Base-by-base conservation (phyloP, 2,888 invertebrate species). In the Octonoba sinensis region DNA sequence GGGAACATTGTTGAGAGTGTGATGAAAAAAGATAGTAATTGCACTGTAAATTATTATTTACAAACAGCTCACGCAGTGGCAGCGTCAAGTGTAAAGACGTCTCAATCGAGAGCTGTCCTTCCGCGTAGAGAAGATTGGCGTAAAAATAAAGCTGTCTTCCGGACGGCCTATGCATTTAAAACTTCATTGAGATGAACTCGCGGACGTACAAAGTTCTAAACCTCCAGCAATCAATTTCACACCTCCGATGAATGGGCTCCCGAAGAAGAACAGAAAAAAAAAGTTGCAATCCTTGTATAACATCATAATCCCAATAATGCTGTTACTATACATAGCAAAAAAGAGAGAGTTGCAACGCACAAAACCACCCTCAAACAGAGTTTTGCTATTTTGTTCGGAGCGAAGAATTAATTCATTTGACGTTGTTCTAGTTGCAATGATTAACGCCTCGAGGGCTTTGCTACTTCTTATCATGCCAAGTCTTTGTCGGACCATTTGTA, bases 401-500 rank as follows among this genome's bases (percentile, higher is more conserved):
- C 13, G 69, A 76, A 64, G 76, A 77, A 77, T 71, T 64, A 71
- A 59, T 72, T 66, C 66, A 69, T 78, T 64, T 78, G 66, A 71
- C 59, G 78, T 59, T 72, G 71, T 78, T 71, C 78, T 71, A 78
- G 66, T 72, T 72, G 71, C 71, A 59, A 78, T 72, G 66, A 66
- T 78, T 71, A 74, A 22, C 57, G 47, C 78, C 71, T 65, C 27
- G 64, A 70, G 78, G 76, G 70, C 64, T 64, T 4, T 46, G 56
- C 65, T 66, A 47, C 57, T 65, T 49, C 66, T 65, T 57, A 64
- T 46, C 62, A 70, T 56, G 64, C 36, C 8, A 36, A 62, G 36
- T 64, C 56, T 70, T 77, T 77, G 77, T 77, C 64, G 77, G 77
- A 56, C 64, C 70, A 77, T 77, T 77, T 77, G 65, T 77, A 77